A percentile compares a stretch with the other conserved stretches of the same genome.
Evolutionary conservation across 2,888 invertebrate species (phyloP).

Genomic region (Tenodera sinensis): DNA sequence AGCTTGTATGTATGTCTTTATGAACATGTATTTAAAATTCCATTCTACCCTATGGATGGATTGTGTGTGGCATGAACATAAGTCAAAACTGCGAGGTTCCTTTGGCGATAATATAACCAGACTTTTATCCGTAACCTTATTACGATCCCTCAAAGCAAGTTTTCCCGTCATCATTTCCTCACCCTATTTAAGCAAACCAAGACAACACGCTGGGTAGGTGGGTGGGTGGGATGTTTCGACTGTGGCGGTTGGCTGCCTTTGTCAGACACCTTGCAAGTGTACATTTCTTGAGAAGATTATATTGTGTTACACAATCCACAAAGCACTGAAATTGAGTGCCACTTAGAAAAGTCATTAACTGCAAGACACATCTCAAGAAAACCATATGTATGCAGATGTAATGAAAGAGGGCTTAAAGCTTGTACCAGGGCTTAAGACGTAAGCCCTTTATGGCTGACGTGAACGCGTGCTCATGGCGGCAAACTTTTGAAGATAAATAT

Average conservation of each 20-base stretch:
- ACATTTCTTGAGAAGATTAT: background rate
- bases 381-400: conserved; percentile 29
- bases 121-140: no score
- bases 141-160: background rate
- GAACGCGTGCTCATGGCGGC: background rate
- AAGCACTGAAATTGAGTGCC: conserved; percentile 24
- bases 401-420: background rate
- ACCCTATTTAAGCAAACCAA: background rate
- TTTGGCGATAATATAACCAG: no score
- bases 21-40: no score
- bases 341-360: conserved; percentile 31
- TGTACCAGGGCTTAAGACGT: background rate
- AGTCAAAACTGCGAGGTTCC: no score
- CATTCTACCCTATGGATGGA: no score
- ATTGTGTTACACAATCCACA: conserved; percentile 14
- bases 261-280: background rate
- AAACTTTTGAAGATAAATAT: background rate
- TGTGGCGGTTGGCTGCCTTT: background rate
- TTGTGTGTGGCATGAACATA: no score
- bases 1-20: no score
- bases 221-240: background rate
- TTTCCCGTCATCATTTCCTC: no score
- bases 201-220: no score
- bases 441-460: background rate
- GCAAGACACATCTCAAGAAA: conserved; percentile 14